Base-by-base conservation (phyloP, 2,113 vertebrate genomes). In the Antechinus flavipes region DNA sequence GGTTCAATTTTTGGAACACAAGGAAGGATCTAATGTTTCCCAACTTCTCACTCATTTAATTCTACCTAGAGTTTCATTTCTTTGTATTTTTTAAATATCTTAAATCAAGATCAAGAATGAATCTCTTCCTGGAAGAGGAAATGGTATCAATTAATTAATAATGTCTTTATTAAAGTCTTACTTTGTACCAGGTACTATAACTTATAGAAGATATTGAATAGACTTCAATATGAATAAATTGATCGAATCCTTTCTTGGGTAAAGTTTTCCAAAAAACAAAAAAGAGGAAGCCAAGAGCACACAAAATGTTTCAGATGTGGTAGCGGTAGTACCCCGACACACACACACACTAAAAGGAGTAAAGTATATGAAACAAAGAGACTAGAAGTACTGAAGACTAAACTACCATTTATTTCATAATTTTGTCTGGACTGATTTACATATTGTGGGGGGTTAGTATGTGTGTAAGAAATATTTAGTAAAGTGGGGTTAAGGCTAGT, bases 401-500 rank as follows among this genome's bases (percentile, higher is more conserved):
- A 84, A 52, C 90, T 14, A 46, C 25, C 52, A 46, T 42, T n/a
- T 61, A 6, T 50, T 52, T 35, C 50, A 42, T 42, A 25, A 1
- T 92, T 91, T 53, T 56, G 54, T 54, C 0, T 1, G 90, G 91
- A 53, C 52, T 27, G 0, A 27, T 54, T 42, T 14, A 61, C 35
- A 12, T 47, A 23, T 89, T 16, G 25, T 26, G 50, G 30, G 42
- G 89, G 35, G 76, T 50, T 95, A 49, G 76, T 92, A 5, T 11
- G 3, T 2, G 3, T 35, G 26, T 0, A 0, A 92, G 3, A 95
- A 89, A 92, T 90, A 47, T 97, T 97, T 90, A 96, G 94, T 97
- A 94, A 93, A 97, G 91, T 30, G 0, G 0, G 84, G 90, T 84
- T 49, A 96, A 95, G 97, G 97, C 95, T 96, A 95, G 92, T 93